phyloP scores from a whole-genome alignment of 2,888 invertebrate species.

The Danaus chrysippus region DNA sequence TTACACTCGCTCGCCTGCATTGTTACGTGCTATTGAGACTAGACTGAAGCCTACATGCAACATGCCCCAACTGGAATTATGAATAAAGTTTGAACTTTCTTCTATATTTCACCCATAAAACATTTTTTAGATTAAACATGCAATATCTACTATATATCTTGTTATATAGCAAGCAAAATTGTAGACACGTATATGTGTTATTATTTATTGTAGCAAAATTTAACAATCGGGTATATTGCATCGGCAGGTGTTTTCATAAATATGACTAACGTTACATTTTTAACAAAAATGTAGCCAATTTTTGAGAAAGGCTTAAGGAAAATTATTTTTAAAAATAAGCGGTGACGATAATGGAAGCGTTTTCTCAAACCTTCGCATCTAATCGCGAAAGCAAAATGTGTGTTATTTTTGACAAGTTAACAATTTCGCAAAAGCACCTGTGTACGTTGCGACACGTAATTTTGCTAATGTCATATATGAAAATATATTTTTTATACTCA shows the following conservation, averaged over 20 bases:
- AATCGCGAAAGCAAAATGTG: constrained; percentile 22
- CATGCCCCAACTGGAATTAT: constrained; percentile 5
- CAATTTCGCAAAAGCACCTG: background rate
- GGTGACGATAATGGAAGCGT: constrained; percentile 16
- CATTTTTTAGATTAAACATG: background rate
- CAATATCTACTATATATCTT: too few relatives aligned
- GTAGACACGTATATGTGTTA: background rate
- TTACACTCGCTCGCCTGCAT: constrained; percentile 37
- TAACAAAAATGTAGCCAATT: constrained; percentile 23
- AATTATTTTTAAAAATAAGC: constrained; percentile 11
- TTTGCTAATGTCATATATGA: background rate
- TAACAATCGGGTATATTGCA: background rate
- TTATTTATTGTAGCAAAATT: background rate
- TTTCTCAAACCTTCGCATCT: constrained; percentile 21
- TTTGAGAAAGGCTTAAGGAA: constrained; percentile 15
- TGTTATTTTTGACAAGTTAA: constrained; percentile 14
- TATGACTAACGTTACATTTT: constrained; percentile 66
- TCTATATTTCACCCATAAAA: background rate
- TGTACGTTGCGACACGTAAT: background rate
- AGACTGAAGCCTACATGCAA: constrained; percentile 2
- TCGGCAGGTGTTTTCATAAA: constrained; percentile 62
- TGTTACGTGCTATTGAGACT: constrained; percentile 4
- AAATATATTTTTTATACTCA: background rate
- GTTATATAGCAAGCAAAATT: too few relatives aligned
- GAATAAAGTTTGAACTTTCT: background rate